Evolutionary conservation across 2,113 vertebrate genomes (phyloP).

Genomic region (Phyllostomus hastatus): DNA sequence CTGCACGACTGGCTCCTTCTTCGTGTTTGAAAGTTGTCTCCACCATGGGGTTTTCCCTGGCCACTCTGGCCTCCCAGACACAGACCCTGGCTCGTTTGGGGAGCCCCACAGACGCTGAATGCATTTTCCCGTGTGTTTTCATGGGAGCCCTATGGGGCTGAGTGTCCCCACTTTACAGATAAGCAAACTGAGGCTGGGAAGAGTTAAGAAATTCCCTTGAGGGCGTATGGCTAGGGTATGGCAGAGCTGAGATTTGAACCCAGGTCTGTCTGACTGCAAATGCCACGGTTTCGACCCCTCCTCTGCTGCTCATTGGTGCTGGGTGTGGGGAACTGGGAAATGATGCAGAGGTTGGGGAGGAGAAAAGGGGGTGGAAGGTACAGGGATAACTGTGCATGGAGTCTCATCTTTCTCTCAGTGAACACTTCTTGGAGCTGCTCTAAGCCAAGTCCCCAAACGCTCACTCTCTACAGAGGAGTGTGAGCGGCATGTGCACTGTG

Average conservation of each 20-base stretch:
- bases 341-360: background rate
- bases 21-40: background rate
- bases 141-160: background rate
- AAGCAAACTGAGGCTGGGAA: background rate
- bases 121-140: background rate
- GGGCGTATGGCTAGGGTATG: too few relatives aligned
- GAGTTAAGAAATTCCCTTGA: background rate
- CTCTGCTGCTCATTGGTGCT: background rate
- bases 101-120: background rate
- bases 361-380: background rate
- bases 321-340: background rate
- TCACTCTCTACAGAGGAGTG: fast-evolving
- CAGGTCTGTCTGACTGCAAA: background rate
- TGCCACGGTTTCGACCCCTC: background rate
- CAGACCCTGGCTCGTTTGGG: background rate
- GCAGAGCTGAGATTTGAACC: background rate
- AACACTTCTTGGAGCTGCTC: background rate
- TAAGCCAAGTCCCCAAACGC: background rate
- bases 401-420: background rate
- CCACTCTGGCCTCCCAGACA: background rate
- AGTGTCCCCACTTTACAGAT: background rate
- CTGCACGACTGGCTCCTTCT: background rate
- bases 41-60: background rate
- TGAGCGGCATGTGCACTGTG: background rate
- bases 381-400: background rate